Percentiles rank a stretch among this genome's conserved stretches.
Conservation (phyloP, 1,140 invertebrate genomes). For the Drosophila nasuta region DNA sequence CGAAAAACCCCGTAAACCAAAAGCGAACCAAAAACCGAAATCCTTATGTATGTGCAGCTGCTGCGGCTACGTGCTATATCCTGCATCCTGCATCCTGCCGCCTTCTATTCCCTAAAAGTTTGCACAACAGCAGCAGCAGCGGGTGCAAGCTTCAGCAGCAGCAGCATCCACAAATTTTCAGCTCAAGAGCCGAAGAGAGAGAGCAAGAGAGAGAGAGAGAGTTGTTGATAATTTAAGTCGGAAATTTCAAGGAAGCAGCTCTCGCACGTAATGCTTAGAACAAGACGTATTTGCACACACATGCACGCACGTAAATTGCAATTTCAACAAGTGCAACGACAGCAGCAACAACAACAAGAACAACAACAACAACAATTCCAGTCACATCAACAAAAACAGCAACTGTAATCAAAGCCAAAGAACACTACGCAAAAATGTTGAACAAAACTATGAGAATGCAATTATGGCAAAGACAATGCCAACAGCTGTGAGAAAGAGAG, state of each 20-base stretch:
- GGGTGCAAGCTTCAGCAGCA: too few species aligned
- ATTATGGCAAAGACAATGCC: constrained; percentile 66
- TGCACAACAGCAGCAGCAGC: constrained; percentile 45
- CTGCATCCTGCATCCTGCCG: constrained; percentile 26
- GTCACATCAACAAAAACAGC: constrained; percentile 51
- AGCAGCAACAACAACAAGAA: constrained; percentile 48
- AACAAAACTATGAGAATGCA: constrained; percentile 64
- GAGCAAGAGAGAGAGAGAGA: background rate
- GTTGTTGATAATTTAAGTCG: constrained; percentile 81
- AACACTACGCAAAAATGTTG: constrained; percentile 59
- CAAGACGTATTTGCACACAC: constrained; percentile 34
- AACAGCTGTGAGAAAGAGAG: background rate
- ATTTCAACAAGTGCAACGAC: constrained; percentile 72
- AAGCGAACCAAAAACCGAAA: constrained; percentile 67
- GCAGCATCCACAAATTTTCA: constrained; percentile 66
- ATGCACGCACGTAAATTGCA: constrained; percentile 60
- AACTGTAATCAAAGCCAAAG: constrained; percentile 68
- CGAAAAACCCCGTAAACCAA: constrained; percentile 55
- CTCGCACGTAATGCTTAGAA: constrained; percentile 60
- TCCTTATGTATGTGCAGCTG: constrained; percentile 73
- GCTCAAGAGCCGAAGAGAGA: constrained; percentile 40
- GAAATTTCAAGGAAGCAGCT: constrained; percentile 74
- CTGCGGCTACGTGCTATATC: constrained; percentile 70
- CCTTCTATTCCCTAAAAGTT: constrained; percentile 54
- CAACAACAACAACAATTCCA: constrained; percentile 46